These are phyloP conservation scores for Scaptomyza flava DNA, from an alignment of 2,888 invertebrate species.

Conservation along the genomic window DNA sequence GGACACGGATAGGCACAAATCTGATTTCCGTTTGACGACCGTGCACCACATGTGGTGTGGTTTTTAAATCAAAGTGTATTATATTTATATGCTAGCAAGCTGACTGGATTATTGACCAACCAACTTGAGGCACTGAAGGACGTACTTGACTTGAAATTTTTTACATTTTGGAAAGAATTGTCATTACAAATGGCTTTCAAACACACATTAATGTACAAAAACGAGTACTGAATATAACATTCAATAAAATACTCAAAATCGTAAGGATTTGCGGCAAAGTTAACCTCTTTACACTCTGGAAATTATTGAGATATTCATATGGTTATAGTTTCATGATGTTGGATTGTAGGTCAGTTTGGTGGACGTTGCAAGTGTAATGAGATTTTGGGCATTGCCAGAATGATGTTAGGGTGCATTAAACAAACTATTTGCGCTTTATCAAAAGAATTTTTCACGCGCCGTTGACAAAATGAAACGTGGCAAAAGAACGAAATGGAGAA, in stretches of 20 bases:
- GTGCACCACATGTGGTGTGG: constrained; percentile 27
- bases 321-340: too few species aligned
- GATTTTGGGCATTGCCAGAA: constrained; percentile 6
- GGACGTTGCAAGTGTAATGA: constrained; percentile 5
- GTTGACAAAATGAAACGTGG: constrained; percentile 65
- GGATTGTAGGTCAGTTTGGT: background rate
- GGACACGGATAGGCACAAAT: constrained; percentile 49
- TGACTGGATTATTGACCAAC: constrained; percentile 55
- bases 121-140: background rate
- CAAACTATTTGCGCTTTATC: constrained; percentile 74
- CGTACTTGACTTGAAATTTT: too few species aligned
- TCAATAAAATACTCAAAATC: too few species aligned
- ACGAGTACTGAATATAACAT: too few species aligned
- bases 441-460: constrained; percentile 64
- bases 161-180: too few species aligned
- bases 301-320: too few species aligned
- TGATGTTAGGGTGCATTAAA: constrained; percentile 45
- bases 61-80: constrained; percentile 7
- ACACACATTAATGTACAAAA: too few species aligned
- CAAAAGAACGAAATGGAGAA: constrained; percentile 46
- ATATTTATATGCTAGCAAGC: constrained; percentile 35
- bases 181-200: too few species aligned
- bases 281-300: too few species aligned
- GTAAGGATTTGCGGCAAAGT: too few species aligned
- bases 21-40: constrained; percentile 65